Base-by-base conservation (phyloP, 2,888 invertebrate species). In the Drosophila meridiana region DNA sequence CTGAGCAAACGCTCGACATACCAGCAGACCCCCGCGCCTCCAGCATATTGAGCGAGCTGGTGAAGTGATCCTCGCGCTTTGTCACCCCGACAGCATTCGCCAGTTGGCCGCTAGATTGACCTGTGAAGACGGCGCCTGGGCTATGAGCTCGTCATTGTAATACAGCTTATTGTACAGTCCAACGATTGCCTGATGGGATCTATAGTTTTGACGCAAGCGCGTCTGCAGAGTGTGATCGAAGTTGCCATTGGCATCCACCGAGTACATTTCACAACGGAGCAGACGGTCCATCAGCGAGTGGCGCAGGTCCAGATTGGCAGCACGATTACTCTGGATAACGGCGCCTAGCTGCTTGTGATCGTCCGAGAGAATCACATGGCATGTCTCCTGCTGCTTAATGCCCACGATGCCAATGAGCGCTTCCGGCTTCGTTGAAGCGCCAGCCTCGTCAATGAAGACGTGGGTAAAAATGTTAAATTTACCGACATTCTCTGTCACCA, bases 321-420 rank as follows among this genome's bases (percentile, higher is more conserved):
- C 91, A 1, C 78, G 76, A 59, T 88, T 87, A 1, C 94, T 94
- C 52, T 87, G 86, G 13, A 95, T 83, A 0, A 95, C 94, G 2
- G 97, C 96, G 0, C 96, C 96, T 50, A 97, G 93, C 91, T 97
- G 97, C 80, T 95, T 93, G 2, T 96, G 96, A 93, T 97, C 97
- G 2, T 97, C 97, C 9, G 96, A 95, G 62, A 97, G 91, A 28
- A 97, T 94, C 8, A 96, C 90, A 90, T 95, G 94, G 75, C 92
- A 94, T 3, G 80, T 70, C 11, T 62, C 79, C 5, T 87, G 84
- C 48, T 92, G 84, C 34, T 86, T 89, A 4, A 90, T 84, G 40
- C 92, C 92, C 72, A 93, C 93, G 45, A 95, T 92, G 5, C 96
- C 95, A 79, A 96, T 94, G 60, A 95, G 89, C 11, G 94, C 93